phyloP scores from a whole-genome alignment of 2,797 vertebrate species.

The Arremon aurantiirostris region DNA sequence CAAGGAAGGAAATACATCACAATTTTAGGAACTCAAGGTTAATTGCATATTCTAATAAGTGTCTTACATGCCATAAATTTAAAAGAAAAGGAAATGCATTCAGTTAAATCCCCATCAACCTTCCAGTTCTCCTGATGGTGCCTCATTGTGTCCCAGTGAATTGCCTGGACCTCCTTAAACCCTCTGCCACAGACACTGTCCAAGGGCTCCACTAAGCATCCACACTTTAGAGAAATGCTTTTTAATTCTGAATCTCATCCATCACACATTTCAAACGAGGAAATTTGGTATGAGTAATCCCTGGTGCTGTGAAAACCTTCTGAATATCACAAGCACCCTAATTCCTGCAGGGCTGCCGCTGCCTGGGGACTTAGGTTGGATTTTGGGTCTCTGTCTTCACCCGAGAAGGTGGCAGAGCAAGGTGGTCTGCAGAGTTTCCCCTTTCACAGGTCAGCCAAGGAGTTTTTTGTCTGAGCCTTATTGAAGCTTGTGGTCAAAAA shows the following conservation, averaged over 20 bases:
- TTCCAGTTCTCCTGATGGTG: background rate
- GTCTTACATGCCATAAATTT: conserved; percentile 22
- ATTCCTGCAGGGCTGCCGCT: background rate
- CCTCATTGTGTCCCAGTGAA: background rate
- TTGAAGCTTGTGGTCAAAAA: background rate
- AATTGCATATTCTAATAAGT: conserved; percentile 51
- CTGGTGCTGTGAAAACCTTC: background rate
- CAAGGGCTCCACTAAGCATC: background rate
- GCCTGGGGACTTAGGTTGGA: background rate
- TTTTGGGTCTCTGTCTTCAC: background rate
- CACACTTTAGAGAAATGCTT: background rate
- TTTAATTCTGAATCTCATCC: background rate
- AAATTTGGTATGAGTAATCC: background rate
- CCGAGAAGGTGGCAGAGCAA: background rate
- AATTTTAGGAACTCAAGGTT: conserved; percentile 62
- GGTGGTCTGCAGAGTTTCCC: background rate
- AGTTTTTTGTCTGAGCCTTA: background rate
- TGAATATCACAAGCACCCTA: background rate
- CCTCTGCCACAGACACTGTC: background rate
- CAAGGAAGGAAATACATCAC: conserved; percentile 38
- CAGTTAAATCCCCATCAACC: background rate
- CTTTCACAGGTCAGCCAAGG: background rate
- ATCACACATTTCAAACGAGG: background rate
- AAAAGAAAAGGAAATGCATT: conserved; percentile 1
- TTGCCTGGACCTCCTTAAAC: background rate